phyloP scores from a whole-genome alignment of 1,140 invertebrate species.

The Nephotettix cincticeps region DNA sequence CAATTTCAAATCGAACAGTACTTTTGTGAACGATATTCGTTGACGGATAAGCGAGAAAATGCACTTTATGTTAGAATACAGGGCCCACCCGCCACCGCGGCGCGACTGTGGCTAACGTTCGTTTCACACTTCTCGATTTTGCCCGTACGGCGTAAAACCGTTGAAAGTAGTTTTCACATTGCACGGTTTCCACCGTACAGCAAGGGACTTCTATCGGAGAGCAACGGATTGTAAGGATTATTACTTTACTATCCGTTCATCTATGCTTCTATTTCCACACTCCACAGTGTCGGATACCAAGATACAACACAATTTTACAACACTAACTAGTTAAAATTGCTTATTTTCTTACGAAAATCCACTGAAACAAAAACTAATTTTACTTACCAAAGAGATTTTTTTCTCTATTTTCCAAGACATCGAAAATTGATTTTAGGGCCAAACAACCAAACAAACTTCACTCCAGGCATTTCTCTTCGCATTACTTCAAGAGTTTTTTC shows the following conservation, averaged over 20 bases:
- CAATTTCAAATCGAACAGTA: too few relatives aligned
- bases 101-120: not conserved
- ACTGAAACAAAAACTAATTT: not conserved
- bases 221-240: too few relatives aligned
- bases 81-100: too few relatives aligned
- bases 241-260: too few relatives aligned
- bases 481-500: constrained; percentile 1
- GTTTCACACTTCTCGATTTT: not conserved
- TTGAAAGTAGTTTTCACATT: not conserved
- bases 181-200: constrained; percentile 14
- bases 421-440: not conserved
- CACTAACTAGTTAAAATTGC: not conserved
- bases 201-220: not conserved
- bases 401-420: not conserved
- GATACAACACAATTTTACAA: too few relatives aligned
- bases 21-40: too few relatives aligned
- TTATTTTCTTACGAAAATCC: not conserved
- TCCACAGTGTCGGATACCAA: too few relatives aligned
- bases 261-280: too few relatives aligned
- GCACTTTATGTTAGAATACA: too few relatives aligned
- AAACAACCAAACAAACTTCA: constrained; percentile 2
- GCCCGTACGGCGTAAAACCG: not conserved
- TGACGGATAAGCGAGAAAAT: too few relatives aligned
- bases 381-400: constrained; percentile 3
- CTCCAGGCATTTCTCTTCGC: not conserved